phyloP scores from a whole-genome alignment of 1,140 invertebrate genomes.

The Drosophila parvula region DNA sequence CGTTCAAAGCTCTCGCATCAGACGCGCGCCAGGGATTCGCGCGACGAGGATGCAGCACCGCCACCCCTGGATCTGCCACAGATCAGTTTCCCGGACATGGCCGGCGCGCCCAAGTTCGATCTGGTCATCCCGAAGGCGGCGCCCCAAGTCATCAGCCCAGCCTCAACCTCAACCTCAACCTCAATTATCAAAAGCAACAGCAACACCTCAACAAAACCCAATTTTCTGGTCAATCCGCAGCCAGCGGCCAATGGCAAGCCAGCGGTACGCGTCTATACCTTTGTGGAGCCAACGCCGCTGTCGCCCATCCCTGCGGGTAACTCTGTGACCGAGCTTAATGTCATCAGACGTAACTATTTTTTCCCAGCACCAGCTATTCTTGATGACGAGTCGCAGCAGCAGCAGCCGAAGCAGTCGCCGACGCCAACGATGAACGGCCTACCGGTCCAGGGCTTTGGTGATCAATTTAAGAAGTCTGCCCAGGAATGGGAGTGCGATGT shows the following conservation, averaged over 20 bases:
- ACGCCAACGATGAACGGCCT: constrained; percentile 11
- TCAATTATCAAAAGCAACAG: not conserved
- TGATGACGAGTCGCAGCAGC: not conserved
- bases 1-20: constrained; percentile 73
- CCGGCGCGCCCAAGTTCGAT: constrained; percentile 86
- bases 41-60: constrained; percentile 79
- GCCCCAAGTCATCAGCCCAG: not conserved
- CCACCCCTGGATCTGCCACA: constrained; percentile 86
- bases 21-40: constrained; percentile 52
- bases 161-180: too few relatives aligned
- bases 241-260: constrained; percentile 6
- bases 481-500: constrained; percentile 88
- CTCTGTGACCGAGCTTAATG: not conserved
- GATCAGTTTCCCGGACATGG: constrained; percentile 87
- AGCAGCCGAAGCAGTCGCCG: not conserved
- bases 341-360: not conserved
- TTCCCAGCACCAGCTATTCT: constrained; percentile 23
- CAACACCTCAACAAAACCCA: constrained; percentile 3
- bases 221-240: constrained; percentile 28
- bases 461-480: constrained; percentile 85
- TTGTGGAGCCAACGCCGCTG: constrained; percentile 19
- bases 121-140: constrained; percentile 38
- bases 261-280: constrained; percentile 14
- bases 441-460: constrained; percentile 79
- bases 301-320: too few relatives aligned